A percentile compares a stretch with the other conserved stretches of the same genome.
Conservation (phyloP, 2,113 vertebrate genomes). For the Dolichotis patagonum region DNA sequence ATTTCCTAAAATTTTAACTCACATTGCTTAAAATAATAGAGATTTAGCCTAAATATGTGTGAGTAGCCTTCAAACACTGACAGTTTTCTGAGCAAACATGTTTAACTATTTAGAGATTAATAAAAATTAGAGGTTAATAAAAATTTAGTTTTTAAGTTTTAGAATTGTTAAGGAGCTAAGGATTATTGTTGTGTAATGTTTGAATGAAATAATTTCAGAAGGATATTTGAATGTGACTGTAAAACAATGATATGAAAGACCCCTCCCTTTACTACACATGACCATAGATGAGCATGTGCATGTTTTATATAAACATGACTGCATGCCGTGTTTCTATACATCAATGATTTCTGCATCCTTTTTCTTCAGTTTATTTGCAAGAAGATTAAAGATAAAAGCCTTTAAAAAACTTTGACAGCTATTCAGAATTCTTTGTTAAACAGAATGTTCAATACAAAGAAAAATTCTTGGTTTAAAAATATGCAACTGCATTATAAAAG, state of each 20-base stretch:
- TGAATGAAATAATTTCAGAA: not conserved
- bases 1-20: not conserved
- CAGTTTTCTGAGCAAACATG: no score
- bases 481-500: not conserved
- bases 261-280: not conserved
- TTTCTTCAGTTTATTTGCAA: slow-evolving; percentile 7
- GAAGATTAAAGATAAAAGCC: not conserved
- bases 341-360: not conserved
- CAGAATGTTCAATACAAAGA: not conserved
- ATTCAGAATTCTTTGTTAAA: not conserved
- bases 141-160: not conserved
- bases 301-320: not conserved
- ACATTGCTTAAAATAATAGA: not conserved
- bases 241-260: not conserved
- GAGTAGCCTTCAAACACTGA: not conserved
- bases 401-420: not conserved
- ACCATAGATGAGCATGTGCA: no score
- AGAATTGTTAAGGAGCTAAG: not conserved
- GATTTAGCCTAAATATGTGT: not conserved
- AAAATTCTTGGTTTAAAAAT: not conserved
- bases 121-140: not conserved
- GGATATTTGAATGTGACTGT: not conserved
- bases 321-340: not conserved
- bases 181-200: not conserved
- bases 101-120: no score